Evolutionary conservation across 2,888 invertebrate species (phyloP), one percentile per base, ranked within the genome.

Genomic region (Drosophila pegasa): DNA sequence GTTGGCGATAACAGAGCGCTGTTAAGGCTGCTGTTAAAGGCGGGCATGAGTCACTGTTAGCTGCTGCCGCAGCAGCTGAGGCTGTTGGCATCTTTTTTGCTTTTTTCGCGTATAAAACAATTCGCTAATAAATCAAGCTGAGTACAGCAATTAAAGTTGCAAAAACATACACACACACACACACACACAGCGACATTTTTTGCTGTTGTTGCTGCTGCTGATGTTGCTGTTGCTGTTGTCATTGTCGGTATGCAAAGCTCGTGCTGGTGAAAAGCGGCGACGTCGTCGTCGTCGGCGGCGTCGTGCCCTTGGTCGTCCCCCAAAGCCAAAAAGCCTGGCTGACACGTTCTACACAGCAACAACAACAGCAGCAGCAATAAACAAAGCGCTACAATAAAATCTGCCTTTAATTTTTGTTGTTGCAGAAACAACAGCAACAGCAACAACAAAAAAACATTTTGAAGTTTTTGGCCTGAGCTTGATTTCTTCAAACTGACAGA

Each of bases 401-500:
- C 76, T 77, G 76, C 61, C 78, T 77, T 77, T 71, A 78, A 76
- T 67, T 75, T 58, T 76, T 74, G 64, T 75, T 74, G 73, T 66
- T 67, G 58, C 56, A 51, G 59, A 40, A 37, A 25, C 25, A 45
- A 37, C 25, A 25, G 5, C 25, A 25, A 25, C 25, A 40, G 7
- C 54, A 58, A 50, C 63, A 66, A 80, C n/a, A 60, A 74, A 66
- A 71, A 57, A 65, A 75, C 79, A 68, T 76, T 87, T 82, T 85
- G 72, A 85, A 87, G 71, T 77, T 87, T 87, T 86, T 80, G 81
- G 87, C 79, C 83, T 89, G 85, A 77, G 85, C 85, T 86, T 89
- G 85, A 90, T 84, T 89, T 89, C 88, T 89, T 79, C 83, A 87
- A 86, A 83, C 81, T 89, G 90, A 90, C 91, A 90, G 90, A 91